Percentiles rank a stretch among this genome's conserved stretches.
These are phyloP conservation scores for Columbina picui DNA, from an alignment of 2,113 vertebrate genomes.

Conservation along the genomic window DNA sequence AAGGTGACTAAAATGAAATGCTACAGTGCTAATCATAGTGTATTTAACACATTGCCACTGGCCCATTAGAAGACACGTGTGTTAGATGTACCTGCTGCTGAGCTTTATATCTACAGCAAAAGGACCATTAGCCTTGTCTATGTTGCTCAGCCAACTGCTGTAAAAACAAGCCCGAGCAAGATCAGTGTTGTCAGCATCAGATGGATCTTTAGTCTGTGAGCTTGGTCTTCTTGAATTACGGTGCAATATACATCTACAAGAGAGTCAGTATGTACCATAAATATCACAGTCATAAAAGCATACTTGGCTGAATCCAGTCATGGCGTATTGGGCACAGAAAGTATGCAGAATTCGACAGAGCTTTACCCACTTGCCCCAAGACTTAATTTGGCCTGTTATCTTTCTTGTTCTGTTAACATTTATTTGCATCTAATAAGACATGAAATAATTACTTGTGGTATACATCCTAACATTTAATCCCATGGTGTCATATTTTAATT, in stretches of 20 bases:
- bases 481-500: slow-evolving; percentile 46
- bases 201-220: not conserved
- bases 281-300: not conserved
- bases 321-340: not conserved
- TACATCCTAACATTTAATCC: slow-evolving; percentile 50
- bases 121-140: not conserved
- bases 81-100: not conserved
- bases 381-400: slow-evolving; percentile 30
- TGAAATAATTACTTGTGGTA: slow-evolving; percentile 32
- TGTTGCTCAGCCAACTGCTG: not conserved
- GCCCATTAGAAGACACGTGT: not conserved
- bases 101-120: not conserved
- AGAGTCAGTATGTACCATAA: not conserved
- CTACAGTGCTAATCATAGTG: not conserved
- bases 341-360: not conserved
- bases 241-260: not conserved
- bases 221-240: not conserved
- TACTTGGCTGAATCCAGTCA: not conserved
- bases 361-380: not conserved
- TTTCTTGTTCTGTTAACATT: slow-evolving; percentile 44
- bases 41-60: not conserved
- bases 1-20: not conserved
- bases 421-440: slow-evolving; percentile 54
- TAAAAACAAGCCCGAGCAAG: not conserved
- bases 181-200: not conserved